These are phyloP conservation scores for Xiphophorus couchianus DNA, from an alignment of 2,113 vertebrate species.

Conservation along the genomic window DNA sequence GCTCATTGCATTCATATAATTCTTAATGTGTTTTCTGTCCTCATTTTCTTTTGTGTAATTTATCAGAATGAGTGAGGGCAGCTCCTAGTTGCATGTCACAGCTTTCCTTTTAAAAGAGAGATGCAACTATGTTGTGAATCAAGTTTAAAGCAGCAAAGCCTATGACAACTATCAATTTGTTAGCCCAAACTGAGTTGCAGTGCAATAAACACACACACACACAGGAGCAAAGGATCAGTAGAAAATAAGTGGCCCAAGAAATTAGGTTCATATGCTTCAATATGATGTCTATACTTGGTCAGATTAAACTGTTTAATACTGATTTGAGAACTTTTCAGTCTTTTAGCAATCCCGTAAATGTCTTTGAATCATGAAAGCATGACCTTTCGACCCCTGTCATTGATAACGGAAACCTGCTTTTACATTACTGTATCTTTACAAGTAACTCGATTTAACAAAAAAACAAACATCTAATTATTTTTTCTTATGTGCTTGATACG, in stretches of 20 bases:
- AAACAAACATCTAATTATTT: not conserved
- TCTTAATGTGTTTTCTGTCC: not conserved
- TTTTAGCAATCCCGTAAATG: constrained; percentile 51
- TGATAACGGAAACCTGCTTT: not conserved
- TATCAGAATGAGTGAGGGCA: not conserved
- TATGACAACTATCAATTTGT: constrained; percentile 19
- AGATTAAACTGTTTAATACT: constrained; percentile 68
- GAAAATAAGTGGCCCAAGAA: constrained; percentile 53
- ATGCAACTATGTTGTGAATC: no score
- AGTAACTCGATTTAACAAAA: not conserved
- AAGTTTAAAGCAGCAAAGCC: no score
- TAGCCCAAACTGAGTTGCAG: constrained; percentile 32
- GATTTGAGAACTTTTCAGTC: constrained; percentile 47
- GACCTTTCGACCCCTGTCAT: not conserved
- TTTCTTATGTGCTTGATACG: not conserved
- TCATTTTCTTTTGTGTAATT: not conserved
- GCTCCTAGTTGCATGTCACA: not conserved
- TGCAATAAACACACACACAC: not conserved
- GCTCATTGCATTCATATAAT: no score
- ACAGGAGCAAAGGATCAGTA: not conserved
- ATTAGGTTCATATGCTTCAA: constrained; percentile 51
- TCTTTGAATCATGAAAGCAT: not conserved
- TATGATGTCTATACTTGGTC: constrained; percentile 22
- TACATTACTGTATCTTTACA: not conserved
- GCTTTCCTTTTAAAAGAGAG: not conserved